Evolutionary conservation across 1,140 invertebrate genomes (phyloP).

Genomic region (Drosophila novamexicana): DNA sequence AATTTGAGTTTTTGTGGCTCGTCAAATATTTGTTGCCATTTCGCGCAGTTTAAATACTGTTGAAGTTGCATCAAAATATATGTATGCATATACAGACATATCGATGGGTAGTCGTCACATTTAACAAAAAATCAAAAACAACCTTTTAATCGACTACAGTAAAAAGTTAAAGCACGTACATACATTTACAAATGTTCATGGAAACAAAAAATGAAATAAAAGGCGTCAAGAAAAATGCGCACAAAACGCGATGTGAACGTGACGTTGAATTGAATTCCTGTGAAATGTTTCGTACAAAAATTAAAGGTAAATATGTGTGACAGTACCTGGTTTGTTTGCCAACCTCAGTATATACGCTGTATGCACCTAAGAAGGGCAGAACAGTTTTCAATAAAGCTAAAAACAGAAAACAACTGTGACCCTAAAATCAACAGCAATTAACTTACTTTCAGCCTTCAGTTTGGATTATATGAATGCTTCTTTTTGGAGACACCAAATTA

Average conservation of each 20-base stretch:
- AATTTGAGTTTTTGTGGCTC: constrained; percentile 39
- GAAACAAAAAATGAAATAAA: constrained; percentile 53
- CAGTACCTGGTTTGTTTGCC: constrained; percentile 9
- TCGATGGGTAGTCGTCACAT: constrained; percentile 29
- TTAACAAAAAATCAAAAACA: constrained; percentile 24
- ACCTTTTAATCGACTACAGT: constrained; percentile 2
- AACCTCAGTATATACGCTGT: constrained; percentile 3
- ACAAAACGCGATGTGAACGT: constrained; percentile 68
- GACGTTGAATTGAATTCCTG: constrained; percentile 75
- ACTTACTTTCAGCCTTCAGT: no score
- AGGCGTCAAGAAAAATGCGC: constrained; percentile 41
- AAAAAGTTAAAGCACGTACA: constrained; percentile 61
- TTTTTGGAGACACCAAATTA: no score
- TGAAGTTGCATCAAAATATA: constrained; percentile 49
- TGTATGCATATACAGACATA: constrained; percentile 27
- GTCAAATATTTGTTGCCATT: neutral
- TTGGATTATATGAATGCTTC: no score
- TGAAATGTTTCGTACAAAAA: constrained; percentile 43
- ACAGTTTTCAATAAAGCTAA: no score
- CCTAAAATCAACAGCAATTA: no score
- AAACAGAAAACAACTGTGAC: no score
- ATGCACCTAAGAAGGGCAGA: no score
- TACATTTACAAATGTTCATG: neutral
- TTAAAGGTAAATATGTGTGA: constrained; percentile 26
- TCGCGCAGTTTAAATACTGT: constrained; percentile 30